These are phyloP conservation scores for Chironomus tentans DNA, from an alignment of 2,888 invertebrate species.

Conservation along the genomic window DNA sequence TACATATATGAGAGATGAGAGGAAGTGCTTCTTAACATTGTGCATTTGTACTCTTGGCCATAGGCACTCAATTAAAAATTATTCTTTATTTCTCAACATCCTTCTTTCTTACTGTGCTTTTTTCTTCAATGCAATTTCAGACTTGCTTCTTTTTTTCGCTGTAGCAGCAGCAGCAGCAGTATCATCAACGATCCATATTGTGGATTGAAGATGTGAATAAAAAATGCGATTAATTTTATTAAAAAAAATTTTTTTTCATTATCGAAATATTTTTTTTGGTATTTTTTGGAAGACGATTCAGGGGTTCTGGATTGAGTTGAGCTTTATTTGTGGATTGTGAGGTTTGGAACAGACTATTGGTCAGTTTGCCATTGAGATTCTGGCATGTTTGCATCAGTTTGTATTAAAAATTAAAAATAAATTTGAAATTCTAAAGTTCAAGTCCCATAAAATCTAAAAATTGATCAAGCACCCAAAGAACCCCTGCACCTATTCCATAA, in stretches of 20 bases:
- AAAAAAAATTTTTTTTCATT: background rate
- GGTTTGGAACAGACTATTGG: too few relatives aligned
- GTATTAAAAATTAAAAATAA: too few relatives aligned
- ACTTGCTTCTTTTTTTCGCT: too few relatives aligned
- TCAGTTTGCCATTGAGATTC: too few relatives aligned
- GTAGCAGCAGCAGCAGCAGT: too few relatives aligned
- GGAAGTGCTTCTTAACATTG: background rate
- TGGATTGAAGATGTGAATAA: too few relatives aligned
- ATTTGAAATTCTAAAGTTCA: too few relatives aligned
- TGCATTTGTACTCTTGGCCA: background rate
- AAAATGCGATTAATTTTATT: background rate
- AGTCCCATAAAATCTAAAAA: too few relatives aligned
- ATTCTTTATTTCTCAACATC: background rate
- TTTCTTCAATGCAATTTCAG: too few relatives aligned
- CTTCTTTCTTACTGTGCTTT: background rate
- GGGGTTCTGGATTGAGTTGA: background rate
- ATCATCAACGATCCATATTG: too few relatives aligned
- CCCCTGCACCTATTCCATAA: background rate
- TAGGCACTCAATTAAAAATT: background rate
- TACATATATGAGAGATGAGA: background rate
- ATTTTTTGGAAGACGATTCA: background rate
- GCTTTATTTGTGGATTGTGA: too few relatives aligned
- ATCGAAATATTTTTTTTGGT: background rate
- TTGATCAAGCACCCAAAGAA: background rate
- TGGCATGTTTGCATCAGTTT: too few relatives aligned